Evolutionary conservation across 1,140 invertebrate species (phyloP), one percentile per base, ranked within the genome.

Genomic region (Magallana gigas): DNA sequence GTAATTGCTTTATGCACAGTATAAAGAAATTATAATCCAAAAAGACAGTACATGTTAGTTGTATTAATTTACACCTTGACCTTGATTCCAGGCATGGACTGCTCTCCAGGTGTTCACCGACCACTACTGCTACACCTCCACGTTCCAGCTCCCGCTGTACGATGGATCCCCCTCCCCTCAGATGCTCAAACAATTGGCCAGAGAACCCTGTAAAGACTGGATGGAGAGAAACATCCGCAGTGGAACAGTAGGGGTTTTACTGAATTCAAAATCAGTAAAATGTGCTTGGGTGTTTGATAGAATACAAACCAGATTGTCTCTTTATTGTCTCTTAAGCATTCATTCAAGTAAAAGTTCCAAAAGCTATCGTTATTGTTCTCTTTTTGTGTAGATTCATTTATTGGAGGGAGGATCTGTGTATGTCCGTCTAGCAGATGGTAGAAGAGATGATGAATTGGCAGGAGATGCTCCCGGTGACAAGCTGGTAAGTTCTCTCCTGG

Each of bases 71-170:
- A 48, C 36, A 16, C 8, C 71, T 80, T 80, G 71, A 80, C 71
- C 48, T 62, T 71, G 8, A 5, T 71, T 71, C 60, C 85, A 93
- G 93, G 93, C 92, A 56, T 93, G 93, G 93, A 93, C 93, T 62
- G 91, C 91, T 29, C 89, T 93, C 0, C 92, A 92, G 85, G 89
- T 92, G 68, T 93, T 93, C 85, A 92, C 90, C 85, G 91, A 92
- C 84, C 90, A 92, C 23, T 94, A 93, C 76, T 90, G 88, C 83
- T 87, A 91, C 85, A 93, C 92, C 9, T 83, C 92, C 18, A 89
- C 90, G 16, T 94, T 92, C 88, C 92, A 94, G 89, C 90, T 94
- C 58, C 93, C 93, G 0, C 88, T 94, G 80, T 94, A 92, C 80
- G 85, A 89, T n/a, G 93, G 93, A 7, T 80, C 90, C 3, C 93